Evolutionary conservation across 2,113 vertebrate species (phyloP), one percentile per base, ranked within the genome.

Genomic region (Bos indicus): DNA sequence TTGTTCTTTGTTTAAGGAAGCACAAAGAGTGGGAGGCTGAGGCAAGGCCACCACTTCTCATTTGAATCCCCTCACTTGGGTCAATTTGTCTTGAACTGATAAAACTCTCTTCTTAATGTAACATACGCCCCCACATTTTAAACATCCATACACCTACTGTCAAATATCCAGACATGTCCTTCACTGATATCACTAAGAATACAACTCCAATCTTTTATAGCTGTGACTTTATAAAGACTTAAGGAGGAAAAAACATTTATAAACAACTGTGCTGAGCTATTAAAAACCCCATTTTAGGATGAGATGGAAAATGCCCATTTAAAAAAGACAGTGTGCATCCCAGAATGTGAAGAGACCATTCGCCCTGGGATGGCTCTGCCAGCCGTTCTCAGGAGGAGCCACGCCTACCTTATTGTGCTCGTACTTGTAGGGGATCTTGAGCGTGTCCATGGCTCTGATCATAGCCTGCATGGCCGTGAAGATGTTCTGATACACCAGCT

Each of bases 401-500:
- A 52, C n/a, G 80, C 98, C 96, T 98, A 99, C 99, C 99, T 99
- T 99, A 97, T 99, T 99, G 98, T 99, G 98, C 91, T 99, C 99
- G 85, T 99, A 99, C 98, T 99, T 99, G 99, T 99, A 99, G 19
- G 99, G 99, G 98, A 99, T 99, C 98, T 99, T 99, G 96, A 99
- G 99, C 0, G 99, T 99, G 87, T 99, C 99, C 99, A 99, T 99
- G 91, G 99, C 99, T 97, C 99, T 99, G 98, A 99, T 99, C 99
- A 99, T 99, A 97, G 99, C 98, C 98, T 99, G 99, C 99, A 99
- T 99, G 97, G 99, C 99, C 30, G 99, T 99, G 98, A 99, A 99
- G 98, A 99, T 99, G 99, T 99, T 99, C 99, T 99, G 99, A 98
- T 99, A 99, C 94, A 99, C 99, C 98, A 99, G 94, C 98, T 99